These are phyloP conservation scores for Trichogramma dendrolimi DNA, from an alignment of 2,888 invertebrate genomes.

Conservation along the genomic window DNA sequence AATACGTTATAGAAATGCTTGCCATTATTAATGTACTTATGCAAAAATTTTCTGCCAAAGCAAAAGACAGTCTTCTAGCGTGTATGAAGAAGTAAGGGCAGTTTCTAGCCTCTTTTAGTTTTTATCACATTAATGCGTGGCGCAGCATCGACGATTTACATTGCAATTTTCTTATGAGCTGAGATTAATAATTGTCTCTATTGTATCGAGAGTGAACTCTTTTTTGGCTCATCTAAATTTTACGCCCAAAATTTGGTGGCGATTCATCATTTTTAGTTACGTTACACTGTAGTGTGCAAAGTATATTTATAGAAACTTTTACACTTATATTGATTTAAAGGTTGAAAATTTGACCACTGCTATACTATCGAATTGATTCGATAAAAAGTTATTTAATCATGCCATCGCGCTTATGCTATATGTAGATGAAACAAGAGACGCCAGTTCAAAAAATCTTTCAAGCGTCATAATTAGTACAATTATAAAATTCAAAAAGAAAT, in stretches of 20 bases:
- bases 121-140: slow-evolving; percentile 15
- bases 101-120: slow-evolving; percentile 22
- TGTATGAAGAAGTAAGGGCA: slow-evolving; percentile 21
- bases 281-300: slow-evolving; percentile 16
- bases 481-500: slow-evolving; percentile 22
- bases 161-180: slow-evolving; percentile 1
- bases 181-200: slow-evolving; percentile 23
- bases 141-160: slow-evolving; percentile 21
- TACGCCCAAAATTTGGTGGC: slow-evolving; percentile 14
- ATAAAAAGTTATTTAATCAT: slow-evolving; percentile 13
- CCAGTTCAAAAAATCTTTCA: slow-evolving; percentile 2
- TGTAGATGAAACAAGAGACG: slow-evolving; percentile 12
- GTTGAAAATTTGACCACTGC: slow-evolving; percentile 3
- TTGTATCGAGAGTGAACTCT: slow-evolving; percentile 21
- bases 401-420: slow-evolving; percentile 23
- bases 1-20: slow-evolving; percentile 21
- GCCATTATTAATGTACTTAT: too few species aligned
- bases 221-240: slow-evolving; percentile 27
- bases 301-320: slow-evolving; percentile 21
- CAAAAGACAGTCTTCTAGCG: slow-evolving; percentile 28
- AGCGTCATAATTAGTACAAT: slow-evolving; percentile 14
- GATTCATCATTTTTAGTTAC: slow-evolving; percentile 3
- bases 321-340: slow-evolving; percentile 11
- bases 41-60: slow-evolving; percentile 16
- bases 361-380: slow-evolving; percentile 17